A percentile compares a stretch with the other conserved stretches of the same genome.
phyloP scores from a whole-genome alignment of 2,113 vertebrate species.

The Microcebus lehilahytsara region DNA sequence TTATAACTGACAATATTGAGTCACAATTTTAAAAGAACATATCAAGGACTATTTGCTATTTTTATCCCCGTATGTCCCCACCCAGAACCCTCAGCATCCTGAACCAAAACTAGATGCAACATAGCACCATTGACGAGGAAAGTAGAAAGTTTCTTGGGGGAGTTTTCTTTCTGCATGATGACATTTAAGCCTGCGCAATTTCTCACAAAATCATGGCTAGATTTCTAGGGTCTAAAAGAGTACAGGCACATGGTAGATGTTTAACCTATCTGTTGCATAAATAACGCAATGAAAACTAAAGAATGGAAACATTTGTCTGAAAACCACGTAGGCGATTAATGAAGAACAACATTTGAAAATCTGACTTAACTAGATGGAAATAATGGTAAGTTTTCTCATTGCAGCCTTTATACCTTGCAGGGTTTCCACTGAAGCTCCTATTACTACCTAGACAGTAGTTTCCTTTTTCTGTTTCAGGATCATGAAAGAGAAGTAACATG shows the following conservation, averaged over 20 bases:
- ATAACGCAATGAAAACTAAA: not conserved
- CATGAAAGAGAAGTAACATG: not conserved
- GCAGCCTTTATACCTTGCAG: not conserved
- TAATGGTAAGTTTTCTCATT: not conserved
- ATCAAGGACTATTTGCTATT: not conserved
- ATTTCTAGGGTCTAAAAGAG: not conserved
- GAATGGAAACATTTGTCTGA: not conserved
- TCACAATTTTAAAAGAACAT: not conserved
- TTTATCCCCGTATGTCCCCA: not conserved
- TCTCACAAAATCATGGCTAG: not conserved
- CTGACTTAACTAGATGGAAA: not conserved
- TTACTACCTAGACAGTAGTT: not conserved
- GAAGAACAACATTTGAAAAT: not conserved
- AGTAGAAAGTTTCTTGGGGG: not conserved
- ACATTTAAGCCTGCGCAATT: accelerated
- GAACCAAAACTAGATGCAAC: not conserved
- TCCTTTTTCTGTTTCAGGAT: not conserved
- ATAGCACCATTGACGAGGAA: no score
- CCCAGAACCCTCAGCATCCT: not conserved
- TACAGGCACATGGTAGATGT: not conserved
- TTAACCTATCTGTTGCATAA: not conserved
- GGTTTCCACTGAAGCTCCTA: not conserved
- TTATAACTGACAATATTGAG: not conserved
- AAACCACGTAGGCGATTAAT: not conserved
- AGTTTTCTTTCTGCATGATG: not conserved